Conservation (phyloP, 2,113 vertebrate genomes). For the Antechinus stuartii region DNA sequence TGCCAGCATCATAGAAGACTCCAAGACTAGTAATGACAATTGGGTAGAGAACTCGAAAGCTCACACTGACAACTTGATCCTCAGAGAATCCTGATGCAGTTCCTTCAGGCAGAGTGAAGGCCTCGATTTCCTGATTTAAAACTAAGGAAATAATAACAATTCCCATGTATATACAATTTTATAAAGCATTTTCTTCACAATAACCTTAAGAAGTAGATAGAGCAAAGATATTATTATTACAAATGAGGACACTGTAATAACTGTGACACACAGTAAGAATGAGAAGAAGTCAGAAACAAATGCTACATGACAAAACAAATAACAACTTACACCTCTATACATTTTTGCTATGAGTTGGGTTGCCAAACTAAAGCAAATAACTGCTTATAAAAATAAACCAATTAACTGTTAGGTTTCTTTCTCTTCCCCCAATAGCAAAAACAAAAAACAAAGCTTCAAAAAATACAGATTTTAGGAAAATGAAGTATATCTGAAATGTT, state of each 20-base stretch:
- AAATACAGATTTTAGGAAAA: conserved; percentile 6
- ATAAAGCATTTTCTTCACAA: background rate
- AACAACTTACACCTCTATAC: background rate
- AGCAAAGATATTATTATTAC: background rate
- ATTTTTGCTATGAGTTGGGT: accelerated
- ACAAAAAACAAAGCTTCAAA: background rate
- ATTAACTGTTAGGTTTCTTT: background rate
- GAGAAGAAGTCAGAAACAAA: background rate
- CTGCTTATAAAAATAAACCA: background rate
- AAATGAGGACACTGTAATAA: background rate
- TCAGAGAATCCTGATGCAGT: conserved; percentile 84
- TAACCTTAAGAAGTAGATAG: background rate
- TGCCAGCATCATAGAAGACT: conserved; percentile 88
- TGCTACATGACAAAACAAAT: conserved; percentile 27
- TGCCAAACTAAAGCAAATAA: background rate
- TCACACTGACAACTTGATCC: conserved; percentile 91
- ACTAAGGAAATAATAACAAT: conserved; percentile 77
- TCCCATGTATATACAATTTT: background rate
- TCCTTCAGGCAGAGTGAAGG: conserved; percentile 88
- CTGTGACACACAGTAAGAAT: background rate
- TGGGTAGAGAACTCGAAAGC: conserved; percentile 96
- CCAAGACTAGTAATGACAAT: conserved; percentile 95
- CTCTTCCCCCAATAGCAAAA: conserved; percentile 2
- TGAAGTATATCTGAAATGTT: background rate
- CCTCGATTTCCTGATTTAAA: conserved; percentile 91